phyloP scores from a whole-genome alignment of 2,797 vertebrate species.

The Rousettus madagascariensis region DNA sequence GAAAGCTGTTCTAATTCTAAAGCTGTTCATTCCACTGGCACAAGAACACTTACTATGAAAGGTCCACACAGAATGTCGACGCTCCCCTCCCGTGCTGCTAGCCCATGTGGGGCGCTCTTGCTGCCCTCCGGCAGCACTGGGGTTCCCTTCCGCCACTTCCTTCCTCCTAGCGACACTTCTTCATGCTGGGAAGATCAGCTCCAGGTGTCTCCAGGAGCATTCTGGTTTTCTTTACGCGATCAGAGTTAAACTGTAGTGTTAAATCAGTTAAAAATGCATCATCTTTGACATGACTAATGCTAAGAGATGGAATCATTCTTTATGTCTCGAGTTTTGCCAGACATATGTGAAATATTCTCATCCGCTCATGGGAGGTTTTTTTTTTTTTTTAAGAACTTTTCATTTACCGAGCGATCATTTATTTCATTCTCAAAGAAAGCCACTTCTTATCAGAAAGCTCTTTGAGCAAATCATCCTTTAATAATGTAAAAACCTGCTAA shows the following conservation, averaged over 20 bases:
- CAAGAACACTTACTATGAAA: slow-evolving; percentile 20
- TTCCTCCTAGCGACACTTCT: slow-evolving; percentile 16
- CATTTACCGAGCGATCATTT: slow-evolving; percentile 34
- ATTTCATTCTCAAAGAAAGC: slow-evolving; percentile 61
- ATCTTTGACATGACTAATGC: slow-evolving; percentile 47
- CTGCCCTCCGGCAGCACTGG: slow-evolving; percentile 9
- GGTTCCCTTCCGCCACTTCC: not conserved
- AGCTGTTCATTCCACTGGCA: not conserved
- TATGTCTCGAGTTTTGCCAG: slow-evolving; percentile 29
- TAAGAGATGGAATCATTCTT: slow-evolving; percentile 57
- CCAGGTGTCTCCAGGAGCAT: not conserved
- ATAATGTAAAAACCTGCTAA: slow-evolving; percentile 62
- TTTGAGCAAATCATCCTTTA: slow-evolving; percentile 70
- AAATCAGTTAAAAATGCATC: not conserved
- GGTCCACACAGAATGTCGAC: not conserved
- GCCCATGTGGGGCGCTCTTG: slow-evolving; percentile 37
- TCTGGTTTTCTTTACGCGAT: not conserved
- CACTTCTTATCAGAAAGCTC: slow-evolving; percentile 55
- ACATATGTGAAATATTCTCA: slow-evolving; percentile 48
- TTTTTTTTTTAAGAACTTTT: not conserved
- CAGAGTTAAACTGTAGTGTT: not conserved
- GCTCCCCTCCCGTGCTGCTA: slow-evolving; percentile 15
- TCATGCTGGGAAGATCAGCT: not conserved
- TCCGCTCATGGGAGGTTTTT: not conserved
- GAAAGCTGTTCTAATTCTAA: not conserved